Percentiles rank a stretch among this genome's conserved stretches.
These are phyloP conservation scores for Eudyptes chrysolophus DNA, from an alignment of 2,113 vertebrate species.

Conservation along the genomic window DNA sequence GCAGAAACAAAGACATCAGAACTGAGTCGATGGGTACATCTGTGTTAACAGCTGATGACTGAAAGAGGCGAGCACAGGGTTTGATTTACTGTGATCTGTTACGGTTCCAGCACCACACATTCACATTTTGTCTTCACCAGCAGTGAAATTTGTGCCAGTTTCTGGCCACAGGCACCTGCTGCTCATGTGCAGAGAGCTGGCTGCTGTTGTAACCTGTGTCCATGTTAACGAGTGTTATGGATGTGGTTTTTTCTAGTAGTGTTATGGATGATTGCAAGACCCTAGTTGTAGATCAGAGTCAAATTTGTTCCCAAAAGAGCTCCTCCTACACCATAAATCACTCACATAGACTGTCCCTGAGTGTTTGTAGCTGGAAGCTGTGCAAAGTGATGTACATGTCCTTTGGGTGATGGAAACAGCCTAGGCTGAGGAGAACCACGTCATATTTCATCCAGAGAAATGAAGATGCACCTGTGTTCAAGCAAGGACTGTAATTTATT, in stretches of 20 bases:
- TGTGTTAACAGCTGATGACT: neutral
- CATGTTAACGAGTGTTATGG: fast-evolving
- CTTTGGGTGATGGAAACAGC: neutral
- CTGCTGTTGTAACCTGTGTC: neutral
- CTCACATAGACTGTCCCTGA: neutral
- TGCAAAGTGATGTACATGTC: neutral
- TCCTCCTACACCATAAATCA: neutral
- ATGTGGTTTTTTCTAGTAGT: neutral
- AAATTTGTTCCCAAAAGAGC: neutral
- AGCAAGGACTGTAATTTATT: neutral
- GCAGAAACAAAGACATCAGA: neutral
- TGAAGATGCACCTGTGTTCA: neutral
- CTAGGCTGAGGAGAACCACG: neutral
- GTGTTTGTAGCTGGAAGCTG: neutral
- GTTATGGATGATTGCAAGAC: neutral
- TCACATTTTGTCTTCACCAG: neutral
- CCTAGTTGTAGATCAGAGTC: neutral
- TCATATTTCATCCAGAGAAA: neutral
- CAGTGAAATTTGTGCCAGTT: neutral
- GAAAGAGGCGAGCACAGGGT: neutral
- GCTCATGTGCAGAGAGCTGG: neutral
- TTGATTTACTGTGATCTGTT: neutral
- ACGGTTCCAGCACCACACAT: neutral
- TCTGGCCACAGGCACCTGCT: neutral
- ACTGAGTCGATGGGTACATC: neutral